phyloP scores from a whole-genome alignment of 2,797 vertebrate genomes.

The Sebastiscus albofasciatus region DNA sequence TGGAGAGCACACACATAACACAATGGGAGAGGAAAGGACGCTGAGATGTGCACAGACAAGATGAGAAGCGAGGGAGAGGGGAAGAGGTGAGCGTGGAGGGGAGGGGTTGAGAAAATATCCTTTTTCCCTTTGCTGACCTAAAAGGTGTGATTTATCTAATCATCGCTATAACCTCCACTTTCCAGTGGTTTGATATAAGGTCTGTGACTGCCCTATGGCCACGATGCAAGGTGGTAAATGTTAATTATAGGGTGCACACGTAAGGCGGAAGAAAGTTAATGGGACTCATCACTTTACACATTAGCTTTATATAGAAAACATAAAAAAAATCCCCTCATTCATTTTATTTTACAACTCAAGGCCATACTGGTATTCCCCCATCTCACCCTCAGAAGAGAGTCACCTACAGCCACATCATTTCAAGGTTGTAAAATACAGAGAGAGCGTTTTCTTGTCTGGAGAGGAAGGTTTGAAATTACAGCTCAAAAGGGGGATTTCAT shows the following conservation, averaged over 20 bases:
- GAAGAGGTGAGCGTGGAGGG: conserved; percentile 5
- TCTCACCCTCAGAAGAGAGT: conserved; percentile 50
- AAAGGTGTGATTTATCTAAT: conserved; percentile 52
- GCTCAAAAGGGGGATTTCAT: conserved; percentile 59
- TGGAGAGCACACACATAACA: conserved; percentile 61
- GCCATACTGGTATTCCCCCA: conserved; percentile 61
- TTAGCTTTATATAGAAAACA: conserved; percentile 37
- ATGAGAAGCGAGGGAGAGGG: conserved; percentile 37
- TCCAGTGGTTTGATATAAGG: conserved; percentile 44
- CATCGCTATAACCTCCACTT: conserved; percentile 22
- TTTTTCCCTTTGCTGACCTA: conserved; percentile 26
- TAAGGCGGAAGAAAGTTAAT: conserved; percentile 45
- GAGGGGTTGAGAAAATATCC: conserved; percentile 15
- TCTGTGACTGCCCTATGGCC: conserved; percentile 16
- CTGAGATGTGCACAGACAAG: conserved; percentile 46
- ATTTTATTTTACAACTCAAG: conserved; percentile 48
- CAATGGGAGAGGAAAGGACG: conserved; percentile 52
- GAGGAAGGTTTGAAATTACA: conserved; percentile 76
- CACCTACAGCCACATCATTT: conserved; percentile 62
- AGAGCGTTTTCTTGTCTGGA: conserved; percentile 66
- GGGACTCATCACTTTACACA: conserved; percentile 45
- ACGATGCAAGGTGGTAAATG: conserved; percentile 41
- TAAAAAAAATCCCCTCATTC: conserved; percentile 26
- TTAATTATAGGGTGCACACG: conserved; percentile 50
- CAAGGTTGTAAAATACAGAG: conserved; percentile 60